phyloP scores from a whole-genome alignment of 2,113 vertebrate species.

The Potamarius usumacintae region DNA sequence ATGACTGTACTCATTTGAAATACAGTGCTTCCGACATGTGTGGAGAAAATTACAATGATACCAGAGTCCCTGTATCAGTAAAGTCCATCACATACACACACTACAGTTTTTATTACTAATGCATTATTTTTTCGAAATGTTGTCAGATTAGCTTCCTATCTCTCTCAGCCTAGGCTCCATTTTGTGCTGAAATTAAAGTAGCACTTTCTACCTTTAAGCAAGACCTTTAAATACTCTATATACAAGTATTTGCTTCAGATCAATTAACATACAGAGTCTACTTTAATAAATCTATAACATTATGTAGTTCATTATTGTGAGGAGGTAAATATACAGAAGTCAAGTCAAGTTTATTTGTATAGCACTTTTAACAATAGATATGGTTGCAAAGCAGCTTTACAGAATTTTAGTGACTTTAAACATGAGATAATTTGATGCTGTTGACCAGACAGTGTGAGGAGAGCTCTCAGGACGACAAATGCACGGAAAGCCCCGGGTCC shows the following conservation, averaged over 20 bases:
- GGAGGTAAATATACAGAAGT: too few species aligned
- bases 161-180: background rate
- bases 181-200: background rate
- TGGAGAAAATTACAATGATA: background rate
- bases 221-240: background rate
- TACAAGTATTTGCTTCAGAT: background rate
- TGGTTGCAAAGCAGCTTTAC: too few species aligned
- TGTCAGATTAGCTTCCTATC: background rate
- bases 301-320: background rate
- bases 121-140: background rate
- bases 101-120: background rate
- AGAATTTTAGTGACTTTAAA: too few species aligned
- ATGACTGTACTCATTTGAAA: background rate
- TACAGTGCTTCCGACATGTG: background rate
- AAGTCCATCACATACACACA: background rate
- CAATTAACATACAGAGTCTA: background rate
- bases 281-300: background rate
- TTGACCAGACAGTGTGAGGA: too few species aligned
- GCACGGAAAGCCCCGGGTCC: too few species aligned
- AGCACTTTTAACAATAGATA: too few species aligned
- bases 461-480: too few species aligned
- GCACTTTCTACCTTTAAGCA: background rate
- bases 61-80: background rate
- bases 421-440: too few species aligned
- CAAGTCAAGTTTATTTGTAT: too few species aligned